Evolutionary conservation across 2,797 vertebrate genomes (phyloP).

Genomic region (Pygocentrus nattereri): DNA sequence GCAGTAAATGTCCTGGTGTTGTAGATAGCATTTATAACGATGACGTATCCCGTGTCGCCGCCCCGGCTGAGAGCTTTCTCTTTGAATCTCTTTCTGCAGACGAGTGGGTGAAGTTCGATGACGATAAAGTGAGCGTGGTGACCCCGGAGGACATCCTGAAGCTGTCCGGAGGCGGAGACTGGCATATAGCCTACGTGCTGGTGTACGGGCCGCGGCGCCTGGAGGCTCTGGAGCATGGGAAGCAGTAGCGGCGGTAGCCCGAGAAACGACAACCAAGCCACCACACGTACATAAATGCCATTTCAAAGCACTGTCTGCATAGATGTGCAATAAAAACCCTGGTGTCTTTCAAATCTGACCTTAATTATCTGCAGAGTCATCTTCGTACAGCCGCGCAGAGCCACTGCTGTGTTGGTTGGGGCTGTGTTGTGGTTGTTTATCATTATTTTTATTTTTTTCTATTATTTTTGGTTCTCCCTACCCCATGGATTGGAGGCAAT

Average conservation of each 20-base stretch:
- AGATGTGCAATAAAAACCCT: constrained; percentile 98
- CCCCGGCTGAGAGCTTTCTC: constrained; percentile 31
- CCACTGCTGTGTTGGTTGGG: constrained; percentile 68
- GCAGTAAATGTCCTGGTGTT: too few relatives aligned
- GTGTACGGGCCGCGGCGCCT: constrained; percentile 95
- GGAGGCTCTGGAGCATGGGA: constrained; percentile 86
- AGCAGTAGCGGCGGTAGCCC: constrained; percentile 81
- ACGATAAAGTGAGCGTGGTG: constrained; percentile 98
- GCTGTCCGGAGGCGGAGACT: constrained; percentile 97
- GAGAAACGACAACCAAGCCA: constrained; percentile 58
- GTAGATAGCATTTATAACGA: too few relatives aligned
- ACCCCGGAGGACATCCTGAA: constrained; percentile 96
- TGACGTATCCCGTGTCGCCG: too few relatives aligned
- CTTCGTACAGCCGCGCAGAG: constrained; percentile 66
- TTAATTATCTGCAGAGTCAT: constrained; percentile 75
- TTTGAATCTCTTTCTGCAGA: constrained; percentile 74
- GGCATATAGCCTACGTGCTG: constrained; percentile 99
- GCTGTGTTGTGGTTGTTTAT: constrained; percentile 34
- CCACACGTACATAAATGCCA: constrained; percentile 70
- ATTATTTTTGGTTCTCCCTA: neutral
- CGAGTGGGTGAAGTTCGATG: constrained; percentile 99
- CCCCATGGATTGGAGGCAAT: constrained; percentile 47
- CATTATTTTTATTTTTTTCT: neutral
- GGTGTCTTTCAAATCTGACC: constrained; percentile 82
- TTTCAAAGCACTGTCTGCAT: constrained; percentile 89